Evolutionary conservation across 1,140 invertebrate genomes (phyloP).

Genomic region (Drosophila sturtevanti): DNA sequence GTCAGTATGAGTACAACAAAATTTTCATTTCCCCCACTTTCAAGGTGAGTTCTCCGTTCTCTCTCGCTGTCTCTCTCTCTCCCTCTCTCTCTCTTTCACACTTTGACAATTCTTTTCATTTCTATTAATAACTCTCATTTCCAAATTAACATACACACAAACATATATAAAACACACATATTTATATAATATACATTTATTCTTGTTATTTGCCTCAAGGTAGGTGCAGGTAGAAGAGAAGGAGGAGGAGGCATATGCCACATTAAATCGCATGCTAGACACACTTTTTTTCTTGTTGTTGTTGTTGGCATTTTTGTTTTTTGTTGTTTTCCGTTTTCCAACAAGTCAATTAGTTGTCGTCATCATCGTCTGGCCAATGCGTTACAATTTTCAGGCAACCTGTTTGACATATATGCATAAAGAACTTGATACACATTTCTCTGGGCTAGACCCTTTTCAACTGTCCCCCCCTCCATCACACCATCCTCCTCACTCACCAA

Average conservation of each 20-base stretch:
- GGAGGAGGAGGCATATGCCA: not conserved
- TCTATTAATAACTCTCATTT: constrained; percentile 27
- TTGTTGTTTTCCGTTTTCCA: not conserved
- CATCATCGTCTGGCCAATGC: not conserved
- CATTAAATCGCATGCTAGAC: constrained; percentile 18
- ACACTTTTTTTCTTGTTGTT: not conserved
- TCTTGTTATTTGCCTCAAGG: too few relatives aligned
- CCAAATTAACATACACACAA: constrained; percentile 39
- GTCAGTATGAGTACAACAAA: constrained; percentile 45
- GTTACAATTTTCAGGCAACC: not conserved
- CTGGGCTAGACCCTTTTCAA: not conserved
- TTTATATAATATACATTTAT: too few relatives aligned
- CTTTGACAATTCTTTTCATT: constrained; percentile 19
- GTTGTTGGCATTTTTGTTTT: too few relatives aligned
- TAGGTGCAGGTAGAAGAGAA: constrained; percentile 7
- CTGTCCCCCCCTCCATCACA: too few relatives aligned
- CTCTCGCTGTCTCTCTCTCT: not conserved
- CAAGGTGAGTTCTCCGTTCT: constrained; percentile 20
- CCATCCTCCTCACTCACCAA: too few relatives aligned
- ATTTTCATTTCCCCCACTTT: constrained; percentile 22
- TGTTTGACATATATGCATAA: not conserved
- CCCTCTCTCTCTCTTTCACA: not conserved
- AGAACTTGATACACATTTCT: not conserved
- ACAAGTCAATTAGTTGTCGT: constrained; percentile 52
- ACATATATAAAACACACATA: constrained; percentile 17